These are phyloP conservation scores for Lycocorax pyrrhopterus DNA, from an alignment of 2,113 vertebrate genomes.

Conservation along the genomic window DNA sequence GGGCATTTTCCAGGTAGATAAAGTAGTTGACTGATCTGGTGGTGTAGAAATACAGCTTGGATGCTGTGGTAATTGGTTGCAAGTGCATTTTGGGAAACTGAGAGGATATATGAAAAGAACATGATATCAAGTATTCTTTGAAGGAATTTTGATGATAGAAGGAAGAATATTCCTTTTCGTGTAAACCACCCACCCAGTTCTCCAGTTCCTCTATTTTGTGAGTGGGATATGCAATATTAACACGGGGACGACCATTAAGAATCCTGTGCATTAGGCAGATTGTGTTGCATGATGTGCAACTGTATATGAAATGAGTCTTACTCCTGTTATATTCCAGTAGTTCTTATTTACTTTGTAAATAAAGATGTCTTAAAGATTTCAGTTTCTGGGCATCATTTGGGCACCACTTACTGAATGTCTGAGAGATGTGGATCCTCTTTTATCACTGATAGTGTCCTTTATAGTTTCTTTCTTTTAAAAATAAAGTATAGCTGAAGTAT, in stretches of 20 bases:
- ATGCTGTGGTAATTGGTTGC: background rate
- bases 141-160: background rate
- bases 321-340: background rate
- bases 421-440: background rate
- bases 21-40: background rate
- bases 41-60: background rate
- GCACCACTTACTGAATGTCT: background rate
- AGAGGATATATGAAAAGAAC: background rate
- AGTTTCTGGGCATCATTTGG: background rate
- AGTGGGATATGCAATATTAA: background rate
- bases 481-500: background rate
- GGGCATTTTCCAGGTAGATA: background rate
- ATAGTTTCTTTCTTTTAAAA: background rate
- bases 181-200: background rate
- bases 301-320: background rate
- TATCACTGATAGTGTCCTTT: background rate
- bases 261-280: background rate
- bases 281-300: background rate
- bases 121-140: background rate
- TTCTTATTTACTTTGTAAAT: background rate
- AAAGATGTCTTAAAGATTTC: background rate
- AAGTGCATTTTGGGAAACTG: background rate
- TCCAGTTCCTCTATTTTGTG: accelerated
- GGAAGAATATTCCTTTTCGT: background rate
- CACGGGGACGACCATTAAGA: background rate